Evolutionary conservation across 2,797 vertebrate genomes (phyloP), one percentile per base, ranked within the genome.

Genomic region (Esox masquinongy): DNA sequence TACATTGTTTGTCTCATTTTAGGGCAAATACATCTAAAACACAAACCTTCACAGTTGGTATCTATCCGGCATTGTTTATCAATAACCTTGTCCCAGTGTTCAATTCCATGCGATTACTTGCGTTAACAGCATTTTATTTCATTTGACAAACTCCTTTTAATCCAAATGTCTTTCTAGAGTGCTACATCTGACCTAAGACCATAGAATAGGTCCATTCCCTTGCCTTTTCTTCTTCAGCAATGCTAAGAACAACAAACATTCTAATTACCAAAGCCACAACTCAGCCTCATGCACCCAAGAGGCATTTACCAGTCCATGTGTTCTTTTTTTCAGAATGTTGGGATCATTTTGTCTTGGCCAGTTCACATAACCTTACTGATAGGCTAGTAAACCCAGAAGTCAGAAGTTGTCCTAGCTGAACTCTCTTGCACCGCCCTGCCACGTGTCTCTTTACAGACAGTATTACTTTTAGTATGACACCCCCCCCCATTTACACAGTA

Each of bases 341-440:
- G 79, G 70, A 73, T 70, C 9, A 19, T 3, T 14, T 24, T 49
- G 43, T 59, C 49, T 2, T 77, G 86, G 84, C 88, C 85, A 49
- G 71, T 89, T 92, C 89, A 92, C 91, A 91, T 88, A 90, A 91
- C 90, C 91, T 82, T 77, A 0, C 31, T 69, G 56, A 72, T 78
- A 31, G 66, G 53, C 36, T 22, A 82, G 77, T 86, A 74, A 74
- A 88, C 82, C 74, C 72, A 29, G 1, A 68, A 75, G 75, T 64
- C 22, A 3, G 26, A 86, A 71, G 80, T 82, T 78, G 77, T 74
- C 70, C 78, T 80, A 61, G 68, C 36, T 19, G 15, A 19, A n/a
- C 29, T 34, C 56, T 36, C 19, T 72, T 49, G 66, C 76, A 69
- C 70, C 43, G 49, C 16, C 22, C 56, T 12, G 14, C 22, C 71